Evolutionary conservation across 2,113 vertebrate species (phyloP), one percentile per base, ranked within the genome.

Genomic region (Phodopus roborovskii): DNA sequence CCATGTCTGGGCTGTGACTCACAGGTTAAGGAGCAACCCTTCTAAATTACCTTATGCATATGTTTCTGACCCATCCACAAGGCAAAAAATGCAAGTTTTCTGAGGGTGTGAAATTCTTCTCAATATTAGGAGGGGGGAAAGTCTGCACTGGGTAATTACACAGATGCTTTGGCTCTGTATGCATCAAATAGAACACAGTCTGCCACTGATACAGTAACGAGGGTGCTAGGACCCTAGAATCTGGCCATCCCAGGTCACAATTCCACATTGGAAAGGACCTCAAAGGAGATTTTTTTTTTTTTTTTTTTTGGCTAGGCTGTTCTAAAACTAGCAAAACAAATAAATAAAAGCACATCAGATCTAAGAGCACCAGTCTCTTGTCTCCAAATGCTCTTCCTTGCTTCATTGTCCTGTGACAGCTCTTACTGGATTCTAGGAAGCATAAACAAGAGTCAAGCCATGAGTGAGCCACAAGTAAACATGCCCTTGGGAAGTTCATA

Each of bases 11-110:
- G 62, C 77, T 85, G 2, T 19, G 56, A 64, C 48, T 92, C 62
- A 12, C 0, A 20, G 92, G 60, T 90, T 96, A 94, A 66, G 73
- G 91, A 88, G 68, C 17, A 75, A 92, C 84, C 82, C 89, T 94
- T 94, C 90, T n/a, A 91, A 97, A 91, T 91, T 92, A 86, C 60
- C 82, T 90, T 64, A 77, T 92, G 82, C 79, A 97, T 93, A 93
- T 94, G 79, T 83, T 96, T 71, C 87, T 81, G 71, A 89, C 58
- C n/a, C 84, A 77, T 0, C 39, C 15, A 36, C 0, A 0, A 39
- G 42, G 26, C 36, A 93, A 74, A 45, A 45, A 98, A 94, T 92
- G 0, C 19, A 26, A 68, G 74, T 30, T 20, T 90, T 74, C 68
- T 56, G 58, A 70, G 91, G 87, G 12, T 50, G 53, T 93, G 78